phyloP scores from a whole-genome alignment of 2,888 invertebrate species.

The Branchellion lobata region DNA sequence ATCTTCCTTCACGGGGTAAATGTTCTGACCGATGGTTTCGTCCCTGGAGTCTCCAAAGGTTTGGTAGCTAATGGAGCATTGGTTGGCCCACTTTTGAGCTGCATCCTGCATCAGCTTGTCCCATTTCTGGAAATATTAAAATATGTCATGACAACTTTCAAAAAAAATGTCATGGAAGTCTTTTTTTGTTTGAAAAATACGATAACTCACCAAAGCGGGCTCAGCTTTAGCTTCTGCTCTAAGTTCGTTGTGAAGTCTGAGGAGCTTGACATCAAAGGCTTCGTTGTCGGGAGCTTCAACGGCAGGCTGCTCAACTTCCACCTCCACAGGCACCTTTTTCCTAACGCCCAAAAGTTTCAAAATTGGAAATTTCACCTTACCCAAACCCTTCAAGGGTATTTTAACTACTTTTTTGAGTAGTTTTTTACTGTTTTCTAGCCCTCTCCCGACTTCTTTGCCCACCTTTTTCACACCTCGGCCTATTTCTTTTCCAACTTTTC shows the following conservation, averaged over 20 bases:
- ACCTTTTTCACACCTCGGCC: background rate
- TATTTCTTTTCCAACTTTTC: background rate
- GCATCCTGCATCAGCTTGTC: background rate
- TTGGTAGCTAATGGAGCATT: constrained; percentile 9
- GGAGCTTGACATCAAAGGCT: background rate
- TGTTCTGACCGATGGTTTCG: background rate
- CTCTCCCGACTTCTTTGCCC: constrained; percentile 1
- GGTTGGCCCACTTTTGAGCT: constrained; percentile 13
- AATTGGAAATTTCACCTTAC: background rate
- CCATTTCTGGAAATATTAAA: background rate
- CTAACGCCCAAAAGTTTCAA: background rate
- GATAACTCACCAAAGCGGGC: background rate
- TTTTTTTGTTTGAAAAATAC: background rate
- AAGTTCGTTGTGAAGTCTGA: constrained; percentile 4
- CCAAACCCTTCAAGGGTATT: background rate
- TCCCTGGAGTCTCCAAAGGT: background rate
- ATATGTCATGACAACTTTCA: background rate
- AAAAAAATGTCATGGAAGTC: background rate
- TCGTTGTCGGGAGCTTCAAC: constrained; percentile 5
- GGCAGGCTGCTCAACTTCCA: background rate
- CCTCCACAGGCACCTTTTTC: background rate
- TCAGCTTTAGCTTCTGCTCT: background rate
- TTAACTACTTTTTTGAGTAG: background rate
- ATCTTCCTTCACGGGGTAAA: constrained; percentile 15
- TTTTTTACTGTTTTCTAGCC: background rate